These are phyloP conservation scores for Ptilonorhynchus violaceus DNA, from an alignment of 2,113 vertebrate species.

Conservation along the genomic window DNA sequence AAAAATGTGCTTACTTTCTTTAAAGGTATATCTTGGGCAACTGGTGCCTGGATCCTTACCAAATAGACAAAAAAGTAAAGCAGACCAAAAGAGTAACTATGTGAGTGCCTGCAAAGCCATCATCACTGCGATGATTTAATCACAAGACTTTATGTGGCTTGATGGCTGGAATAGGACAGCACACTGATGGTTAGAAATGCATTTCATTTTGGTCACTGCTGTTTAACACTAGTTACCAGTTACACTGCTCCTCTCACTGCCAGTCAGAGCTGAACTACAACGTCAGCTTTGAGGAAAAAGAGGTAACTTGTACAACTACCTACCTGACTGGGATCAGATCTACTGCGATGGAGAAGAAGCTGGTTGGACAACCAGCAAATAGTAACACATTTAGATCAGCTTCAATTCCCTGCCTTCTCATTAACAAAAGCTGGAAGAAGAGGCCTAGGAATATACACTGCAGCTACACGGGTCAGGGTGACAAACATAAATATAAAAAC, in stretches of 20 bases:
- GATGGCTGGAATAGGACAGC: background rate
- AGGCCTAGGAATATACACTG: background rate
- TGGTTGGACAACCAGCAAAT: background rate
- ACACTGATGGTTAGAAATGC: background rate
- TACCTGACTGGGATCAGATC: background rate
- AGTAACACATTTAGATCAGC: background rate
- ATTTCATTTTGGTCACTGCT: background rate
- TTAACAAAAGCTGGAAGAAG: background rate
- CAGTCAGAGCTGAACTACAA: background rate
- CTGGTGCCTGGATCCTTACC: background rate
- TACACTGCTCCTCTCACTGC: background rate
- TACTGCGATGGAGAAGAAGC: background rate
- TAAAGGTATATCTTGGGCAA: background rate
- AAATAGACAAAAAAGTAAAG: background rate
- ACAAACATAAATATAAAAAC: background rate
- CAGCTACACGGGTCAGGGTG: rapidly evolving
- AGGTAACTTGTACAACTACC: background rate
- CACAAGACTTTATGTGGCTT: background rate
- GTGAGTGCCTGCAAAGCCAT: background rate
- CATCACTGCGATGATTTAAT: background rate
- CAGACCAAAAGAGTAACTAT: background rate
- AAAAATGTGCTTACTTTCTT: background rate
- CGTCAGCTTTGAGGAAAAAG: background rate
- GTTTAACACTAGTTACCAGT: background rate
- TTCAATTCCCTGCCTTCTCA: background rate